phyloP scores from a whole-genome alignment of 2,797 vertebrate genomes.

The Brachymystax lenok region DNA sequence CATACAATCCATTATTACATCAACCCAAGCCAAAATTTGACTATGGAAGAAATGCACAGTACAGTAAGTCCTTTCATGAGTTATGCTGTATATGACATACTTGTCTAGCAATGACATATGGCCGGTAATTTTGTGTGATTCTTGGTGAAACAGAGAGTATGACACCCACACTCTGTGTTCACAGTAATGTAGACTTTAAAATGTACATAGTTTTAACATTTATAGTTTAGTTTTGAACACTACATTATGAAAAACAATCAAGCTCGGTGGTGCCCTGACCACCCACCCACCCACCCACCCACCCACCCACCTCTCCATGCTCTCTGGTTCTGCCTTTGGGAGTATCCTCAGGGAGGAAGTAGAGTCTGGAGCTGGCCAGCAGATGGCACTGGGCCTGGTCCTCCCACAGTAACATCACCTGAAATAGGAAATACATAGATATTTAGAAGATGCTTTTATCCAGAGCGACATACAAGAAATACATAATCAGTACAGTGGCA shows the following conservation, averaged over 20 bases:
- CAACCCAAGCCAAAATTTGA: too few species aligned
- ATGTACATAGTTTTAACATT: not conserved
- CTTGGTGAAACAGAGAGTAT: not conserved
- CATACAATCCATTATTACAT: not conserved
- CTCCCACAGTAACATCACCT: conserved; percentile 82
- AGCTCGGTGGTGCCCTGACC: not conserved
- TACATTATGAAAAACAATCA: not conserved
- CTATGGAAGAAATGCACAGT: too few species aligned
- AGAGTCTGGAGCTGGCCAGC: conserved; percentile 80
- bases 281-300: conserved; percentile 56
- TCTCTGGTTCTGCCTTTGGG: conserved; percentile 77
- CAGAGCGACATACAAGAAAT: not conserved
- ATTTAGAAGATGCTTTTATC: not conserved
- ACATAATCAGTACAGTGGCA: not conserved
- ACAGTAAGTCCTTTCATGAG: too few species aligned
- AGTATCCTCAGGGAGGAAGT: conserved; percentile 81
- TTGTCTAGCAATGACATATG: too few species aligned
- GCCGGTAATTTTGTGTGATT: too few species aligned
- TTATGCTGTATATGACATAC: too few species aligned
- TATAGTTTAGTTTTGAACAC: not conserved
- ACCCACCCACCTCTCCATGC: conserved; percentile 76
- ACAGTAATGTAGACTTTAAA: not conserved
- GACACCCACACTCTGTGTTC: not conserved
- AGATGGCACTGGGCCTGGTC: conserved; percentile 76
- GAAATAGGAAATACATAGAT: not conserved